Conservation (phyloP, 2,113 vertebrate genomes). For the Platysteira castanea region DNA sequence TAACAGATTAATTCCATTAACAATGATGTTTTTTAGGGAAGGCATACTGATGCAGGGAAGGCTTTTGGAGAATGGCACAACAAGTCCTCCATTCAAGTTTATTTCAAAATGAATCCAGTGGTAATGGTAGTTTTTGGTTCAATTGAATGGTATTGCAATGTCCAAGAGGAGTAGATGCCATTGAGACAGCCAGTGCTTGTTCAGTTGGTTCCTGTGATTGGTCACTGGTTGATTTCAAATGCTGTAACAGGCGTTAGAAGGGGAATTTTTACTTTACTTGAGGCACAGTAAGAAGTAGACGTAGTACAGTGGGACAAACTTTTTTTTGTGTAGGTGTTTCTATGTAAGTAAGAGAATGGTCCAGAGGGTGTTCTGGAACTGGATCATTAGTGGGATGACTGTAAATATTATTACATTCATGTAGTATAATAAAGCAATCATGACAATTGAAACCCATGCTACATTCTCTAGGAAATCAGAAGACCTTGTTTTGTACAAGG, state of each 20-base stretch:
- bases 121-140: not conserved
- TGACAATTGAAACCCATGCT: not conserved
- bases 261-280: not conserved
- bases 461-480: not conserved
- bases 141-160: not conserved
- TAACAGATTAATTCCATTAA: not conserved
- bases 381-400: not conserved
- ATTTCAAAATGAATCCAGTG: not conserved
- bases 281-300: not conserved
- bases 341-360: not conserved
- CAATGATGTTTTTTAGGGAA: not conserved
- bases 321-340: not conserved
- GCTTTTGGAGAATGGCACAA: not conserved
- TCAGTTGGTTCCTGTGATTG: not conserved
- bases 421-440: not conserved
- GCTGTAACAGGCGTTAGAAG: not conserved
- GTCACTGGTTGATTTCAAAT: not conserved
- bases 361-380: not conserved
- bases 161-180: not conserved
- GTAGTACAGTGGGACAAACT: not conserved
- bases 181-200: fast-evolving
- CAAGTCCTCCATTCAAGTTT: not conserved
- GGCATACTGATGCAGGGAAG: not conserved
- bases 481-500: not conserved
- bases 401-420: not conserved